Conservation (phyloP, 2,113 vertebrate species). For the Hucho hucho region DNA sequence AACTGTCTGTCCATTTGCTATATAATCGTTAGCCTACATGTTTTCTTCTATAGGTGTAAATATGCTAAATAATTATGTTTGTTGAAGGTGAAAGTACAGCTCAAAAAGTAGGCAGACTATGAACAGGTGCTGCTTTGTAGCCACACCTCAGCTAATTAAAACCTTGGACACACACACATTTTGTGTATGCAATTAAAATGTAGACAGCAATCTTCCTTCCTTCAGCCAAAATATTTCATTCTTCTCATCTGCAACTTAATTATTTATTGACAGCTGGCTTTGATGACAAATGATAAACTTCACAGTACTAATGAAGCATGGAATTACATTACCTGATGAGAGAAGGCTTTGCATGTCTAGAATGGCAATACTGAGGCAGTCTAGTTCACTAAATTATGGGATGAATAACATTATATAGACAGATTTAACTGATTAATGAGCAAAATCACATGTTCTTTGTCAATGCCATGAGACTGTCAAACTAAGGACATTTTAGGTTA, state of each 20-base stretch:
- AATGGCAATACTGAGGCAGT: conserved; percentile 69
- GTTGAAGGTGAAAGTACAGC: conserved; percentile 39
- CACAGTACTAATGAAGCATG: conserved; percentile 77
- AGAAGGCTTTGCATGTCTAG: conserved; percentile 75
- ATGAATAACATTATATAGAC: conserved; percentile 64
- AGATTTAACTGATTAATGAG: not conserved
- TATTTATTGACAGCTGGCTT: conserved; percentile 77
- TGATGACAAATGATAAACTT: conserved; percentile 83
- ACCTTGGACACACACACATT: conserved; percentile 13
- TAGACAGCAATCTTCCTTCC: conserved; percentile 54
- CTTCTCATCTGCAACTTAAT: conserved; percentile 74
- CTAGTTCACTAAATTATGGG: conserved; percentile 58
- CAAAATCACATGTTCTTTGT: not conserved
- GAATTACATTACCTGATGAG: conserved; percentile 81
- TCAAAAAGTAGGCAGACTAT: conserved; percentile 43
- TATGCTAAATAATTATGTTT: conserved; percentile 9
- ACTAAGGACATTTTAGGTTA: not conserved
- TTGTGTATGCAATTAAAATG: conserved; percentile 56
- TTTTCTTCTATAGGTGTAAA: not conserved
- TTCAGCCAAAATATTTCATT: conserved; percentile 68
- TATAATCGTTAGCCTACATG: not conserved
- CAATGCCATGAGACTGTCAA: not conserved
- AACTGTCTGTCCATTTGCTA: conserved; percentile 1
- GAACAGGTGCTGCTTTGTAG: not conserved
- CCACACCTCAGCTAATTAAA: conserved; percentile 18